Conservation (phyloP, 2,113 vertebrate species). For the Arizona elegans region DNA sequence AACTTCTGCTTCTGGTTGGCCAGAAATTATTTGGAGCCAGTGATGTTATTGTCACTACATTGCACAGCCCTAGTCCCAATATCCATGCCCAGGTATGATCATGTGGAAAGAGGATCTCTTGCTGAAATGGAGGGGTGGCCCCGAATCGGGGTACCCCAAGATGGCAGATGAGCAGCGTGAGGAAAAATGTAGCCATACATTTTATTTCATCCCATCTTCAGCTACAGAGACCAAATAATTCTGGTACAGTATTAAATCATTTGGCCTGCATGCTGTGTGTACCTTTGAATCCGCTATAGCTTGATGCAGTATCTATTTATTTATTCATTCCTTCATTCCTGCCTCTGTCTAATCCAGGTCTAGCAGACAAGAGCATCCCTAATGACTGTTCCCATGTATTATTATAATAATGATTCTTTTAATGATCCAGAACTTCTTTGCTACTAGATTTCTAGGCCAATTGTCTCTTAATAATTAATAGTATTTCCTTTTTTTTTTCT, state of each 20-base stretch:
- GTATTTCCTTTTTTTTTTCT: not conserved
- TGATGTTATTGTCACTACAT: conserved; percentile 4
- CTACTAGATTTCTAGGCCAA: conserved; percentile 41
- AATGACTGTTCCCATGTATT: conserved; percentile 7
- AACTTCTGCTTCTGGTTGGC: not conserved
- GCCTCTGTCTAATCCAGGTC: conserved; percentile 38
- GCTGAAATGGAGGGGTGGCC: not conserved
- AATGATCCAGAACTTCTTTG: not conserved
- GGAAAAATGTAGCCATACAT: not conserved
- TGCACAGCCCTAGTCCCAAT: not conserved
- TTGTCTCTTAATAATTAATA: conserved; percentile 35
- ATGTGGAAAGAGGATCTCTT: not conserved
- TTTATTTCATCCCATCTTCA: not conserved
- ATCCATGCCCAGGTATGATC: not conserved
- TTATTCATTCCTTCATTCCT: conserved; percentile 37
- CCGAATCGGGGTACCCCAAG: not conserved
- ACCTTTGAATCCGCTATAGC: conserved; percentile 43
- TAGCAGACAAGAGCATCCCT: conserved; percentile 36
- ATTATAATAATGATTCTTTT: conserved; percentile 23
- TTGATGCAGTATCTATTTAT: conserved; percentile 48
- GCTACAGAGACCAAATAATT: conserved; percentile 28
- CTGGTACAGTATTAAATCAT: conserved; percentile 61
- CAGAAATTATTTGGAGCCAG: not conserved
- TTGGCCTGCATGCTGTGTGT: conserved; percentile 40
- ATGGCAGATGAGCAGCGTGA: not conserved